phyloP scores from a whole-genome alignment of 1,140 invertebrate genomes.

The Orchesella cincta region DNA sequence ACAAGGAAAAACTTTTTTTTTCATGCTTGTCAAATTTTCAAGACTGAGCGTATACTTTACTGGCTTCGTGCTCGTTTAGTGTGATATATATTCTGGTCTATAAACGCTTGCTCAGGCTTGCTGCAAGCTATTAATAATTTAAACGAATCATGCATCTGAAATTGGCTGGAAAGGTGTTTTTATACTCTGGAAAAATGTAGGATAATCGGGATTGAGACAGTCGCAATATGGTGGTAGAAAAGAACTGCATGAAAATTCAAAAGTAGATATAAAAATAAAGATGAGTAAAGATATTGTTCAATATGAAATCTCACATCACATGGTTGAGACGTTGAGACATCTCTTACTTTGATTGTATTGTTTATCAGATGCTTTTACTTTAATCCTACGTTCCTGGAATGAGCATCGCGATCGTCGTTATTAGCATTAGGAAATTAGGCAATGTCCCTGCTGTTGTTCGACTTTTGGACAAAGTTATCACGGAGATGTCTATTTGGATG shows the following conservation, averaged over 20 bases:
- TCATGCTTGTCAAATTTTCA: not conserved
- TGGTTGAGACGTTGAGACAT: not conserved
- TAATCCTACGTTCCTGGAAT: not conserved
- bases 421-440: not conserved
- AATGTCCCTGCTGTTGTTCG: too few species aligned
- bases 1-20: not conserved
- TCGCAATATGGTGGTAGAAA: not conserved
- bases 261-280: too few species aligned
- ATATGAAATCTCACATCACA: too few species aligned
- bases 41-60: not conserved
- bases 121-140: not conserved
- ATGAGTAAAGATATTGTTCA: too few species aligned
- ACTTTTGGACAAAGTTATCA: too few species aligned
- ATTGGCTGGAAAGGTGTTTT: not conserved
- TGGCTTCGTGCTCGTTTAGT: not conserved
- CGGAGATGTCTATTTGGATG: too few species aligned
- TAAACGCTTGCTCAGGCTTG: not conserved
- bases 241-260: conserved; percentile 7
- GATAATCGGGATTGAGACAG: not conserved
- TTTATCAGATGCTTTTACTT: not conserved
- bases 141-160: not conserved
- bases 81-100: not conserved
- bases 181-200: not conserved
- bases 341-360: not conserved
- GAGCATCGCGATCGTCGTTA: not conserved